Evolutionary conservation across 2,113 vertebrate genomes (phyloP), one percentile per base, ranked within the genome.

Genomic region (Salvelinus sp.): DNA sequence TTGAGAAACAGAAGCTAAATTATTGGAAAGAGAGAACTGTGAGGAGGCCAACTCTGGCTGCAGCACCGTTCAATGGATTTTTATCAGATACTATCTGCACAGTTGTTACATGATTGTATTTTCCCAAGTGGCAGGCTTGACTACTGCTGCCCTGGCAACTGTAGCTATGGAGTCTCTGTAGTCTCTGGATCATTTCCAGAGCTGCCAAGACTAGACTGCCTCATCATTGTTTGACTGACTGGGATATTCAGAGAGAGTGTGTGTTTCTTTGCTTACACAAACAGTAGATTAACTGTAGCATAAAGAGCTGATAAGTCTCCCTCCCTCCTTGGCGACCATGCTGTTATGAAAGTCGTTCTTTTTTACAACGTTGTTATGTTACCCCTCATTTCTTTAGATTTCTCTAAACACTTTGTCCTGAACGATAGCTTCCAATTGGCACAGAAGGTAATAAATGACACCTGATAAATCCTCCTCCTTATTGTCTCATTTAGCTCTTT

Each of bases 51-150:
- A 88, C 89, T 44, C 38, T 86, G 90, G 14, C 64, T 60, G 72
- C 71, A 54, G 27, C 80, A 88, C 89, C 70, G 87, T 89, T 90
- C 74, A 83, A 88, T 87, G 76, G 72, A 83, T 88, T 89, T 86
- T 72, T 16, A 18, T 54, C 50, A 54, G 50, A 54, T 18, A 54
- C 16, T 54, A 54, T 54, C 63, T 60, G 23, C 62, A 25, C 44
- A 23, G 38, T 48, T 22, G 13, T 38, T 16, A 54, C 16, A 18
- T 44, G 6, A 12, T 57, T 80, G 27, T 33, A 60, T 18, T 58
- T 72, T 5, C 72, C 50, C 2, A 62, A 62, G 58, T 80, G 82
- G 5, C 47, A 27, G 7, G 74, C 66, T 83, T 73, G 70, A 68
- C 18, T 60, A 63, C 44, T 44, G 38, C 38, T 44, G 38, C 38